Evolutionary conservation across 2,797 vertebrate genomes (phyloP), one percentile per base, ranked within the genome.

Genomic region (Hafferia zeledoni): DNA sequence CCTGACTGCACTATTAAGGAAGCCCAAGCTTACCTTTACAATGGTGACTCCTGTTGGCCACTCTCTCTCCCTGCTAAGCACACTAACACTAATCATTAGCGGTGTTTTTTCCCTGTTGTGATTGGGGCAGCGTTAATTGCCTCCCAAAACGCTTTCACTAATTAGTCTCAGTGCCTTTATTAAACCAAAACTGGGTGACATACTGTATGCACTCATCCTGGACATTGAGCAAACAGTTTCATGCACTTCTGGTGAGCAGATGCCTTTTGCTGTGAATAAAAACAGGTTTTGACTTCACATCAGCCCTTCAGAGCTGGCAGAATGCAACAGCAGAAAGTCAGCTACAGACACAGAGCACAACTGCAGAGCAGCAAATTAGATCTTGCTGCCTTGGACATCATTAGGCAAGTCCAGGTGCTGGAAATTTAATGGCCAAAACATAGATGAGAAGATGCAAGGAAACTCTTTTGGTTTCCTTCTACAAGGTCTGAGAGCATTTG

Each of bases 21-120:
- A 89, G 55, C 52, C 61, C 7, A 33, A 11, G 27, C 80, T 93
- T 52, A 69, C 82, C 77, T 94, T 96, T 94, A 81, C 95, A 93
- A 94, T 46, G 88, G 87, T 94, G 96, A 95, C 93, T 96, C 94
- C 92, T 92, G 83, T 91, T 91, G 96, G 90, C 74, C 65, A 4
- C 60, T 28, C 35, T 44, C 63, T 70, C 69, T 71, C 75, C 31
- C 72, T 90, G 93, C 89, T 65, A 57, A 61, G 55, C 44, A 39
- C 20, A 1, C n/a, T 46, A 67, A 75, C 44, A 20, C 27, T 70
- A 30, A 77, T 67, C 33, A 65, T 76, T 59, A 79, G n/a, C 7
- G 1, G 24, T 65, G 39, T 11, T 55, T 69, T 35, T 50, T 43
- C 59, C 71, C 72, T 67, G 52, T 53, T 39, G 49, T 37, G 87